Evolutionary conservation across 2,888 invertebrate genomes (phyloP).

Genomic region (Artemia sinica): DNA sequence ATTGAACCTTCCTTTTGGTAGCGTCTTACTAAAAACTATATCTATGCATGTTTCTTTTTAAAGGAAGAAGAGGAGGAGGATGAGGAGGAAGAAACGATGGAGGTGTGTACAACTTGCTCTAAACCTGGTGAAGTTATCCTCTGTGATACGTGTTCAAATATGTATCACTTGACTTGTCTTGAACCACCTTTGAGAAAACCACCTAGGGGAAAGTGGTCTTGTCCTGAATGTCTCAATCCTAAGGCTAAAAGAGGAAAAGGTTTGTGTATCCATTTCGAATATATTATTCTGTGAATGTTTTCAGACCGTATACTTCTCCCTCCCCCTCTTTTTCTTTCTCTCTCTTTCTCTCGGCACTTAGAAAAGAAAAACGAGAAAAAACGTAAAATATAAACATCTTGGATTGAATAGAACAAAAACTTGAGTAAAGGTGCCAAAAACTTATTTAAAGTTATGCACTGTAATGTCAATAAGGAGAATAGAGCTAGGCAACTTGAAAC

Average conservation of each 20-base stretch:
- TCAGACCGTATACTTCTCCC: too few species aligned
- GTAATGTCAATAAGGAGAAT: too few species aligned
- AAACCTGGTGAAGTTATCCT: slow-evolving; percentile 46
- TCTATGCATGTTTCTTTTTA: background rate
- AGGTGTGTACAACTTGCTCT: slow-evolving; percentile 43
- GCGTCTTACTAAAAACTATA: background rate
- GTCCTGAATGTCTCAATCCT: slow-evolving; percentile 36
- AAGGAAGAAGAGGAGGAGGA: slow-evolving; percentile 21
- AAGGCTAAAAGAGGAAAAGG: slow-evolving; percentile 9
- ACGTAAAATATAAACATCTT: too few species aligned
- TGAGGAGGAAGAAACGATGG: slow-evolving; percentile 23
- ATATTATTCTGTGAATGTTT: too few species aligned
- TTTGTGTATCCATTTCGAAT: too few species aligned
- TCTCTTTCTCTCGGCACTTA: too few species aligned
- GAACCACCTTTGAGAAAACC: slow-evolving; percentile 42
- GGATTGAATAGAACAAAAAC: too few species aligned
- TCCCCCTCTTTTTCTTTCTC: too few species aligned
- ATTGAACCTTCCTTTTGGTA: background rate
- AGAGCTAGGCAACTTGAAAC: too few species aligned
- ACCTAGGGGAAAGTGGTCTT: slow-evolving; percentile 45
- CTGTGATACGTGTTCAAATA: slow-evolving; percentile 44
- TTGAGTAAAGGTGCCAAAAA: too few species aligned
- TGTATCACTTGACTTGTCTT: slow-evolving; percentile 56
- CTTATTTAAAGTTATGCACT: too few species aligned
- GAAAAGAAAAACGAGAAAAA: too few species aligned